A percentile compares a stretch with the other conserved stretches of the same genome.
These are phyloP conservation scores for Zygaena filipendulae DNA, from an alignment of 2,888 invertebrate genomes.

Conservation along the genomic window DNA sequence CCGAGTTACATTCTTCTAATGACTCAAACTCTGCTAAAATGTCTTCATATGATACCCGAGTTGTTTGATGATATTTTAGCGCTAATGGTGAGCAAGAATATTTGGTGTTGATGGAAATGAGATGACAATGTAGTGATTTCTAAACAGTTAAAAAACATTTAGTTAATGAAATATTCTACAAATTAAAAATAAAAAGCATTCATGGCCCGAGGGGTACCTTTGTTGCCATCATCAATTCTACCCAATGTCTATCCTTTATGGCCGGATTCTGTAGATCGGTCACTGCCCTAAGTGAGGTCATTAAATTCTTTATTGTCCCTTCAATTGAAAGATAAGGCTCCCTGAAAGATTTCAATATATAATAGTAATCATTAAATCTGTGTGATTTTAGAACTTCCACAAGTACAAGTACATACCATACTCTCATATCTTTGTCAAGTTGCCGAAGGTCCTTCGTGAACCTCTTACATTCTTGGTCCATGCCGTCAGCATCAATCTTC, in stretches of 20 bases:
- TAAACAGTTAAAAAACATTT: conserved; percentile 33
- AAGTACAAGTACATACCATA: conserved; percentile 55
- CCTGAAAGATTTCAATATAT: conserved; percentile 43
- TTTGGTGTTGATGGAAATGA: conserved; percentile 32
- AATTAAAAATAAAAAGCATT: conserved; percentile 10
- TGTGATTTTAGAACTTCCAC: no score
- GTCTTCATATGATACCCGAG: conserved; percentile 27
- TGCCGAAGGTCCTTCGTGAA: conserved; percentile 86
- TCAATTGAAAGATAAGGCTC: conserved; percentile 85
- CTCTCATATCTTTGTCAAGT: conserved; percentile 83
- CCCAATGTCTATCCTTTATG: conserved; percentile 94
- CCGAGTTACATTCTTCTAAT: no score
- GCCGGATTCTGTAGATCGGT: conserved; percentile 95
- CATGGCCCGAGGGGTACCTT: conserved; percentile 63
- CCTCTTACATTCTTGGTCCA: conserved; percentile 95
- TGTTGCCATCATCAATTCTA: conserved; percentile 92
- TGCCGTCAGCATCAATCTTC: conserved; percentile 91
- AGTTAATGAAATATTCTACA: no score
- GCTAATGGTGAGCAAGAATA: conserved; percentile 22
- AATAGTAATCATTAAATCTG: not conserved
- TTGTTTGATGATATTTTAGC: conserved; percentile 19
- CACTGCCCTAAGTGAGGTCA: conserved; percentile 92
- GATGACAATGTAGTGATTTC: conserved; percentile 34
- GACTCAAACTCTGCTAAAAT: conserved; percentile 41
- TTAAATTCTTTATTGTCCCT: conserved; percentile 87